Base-by-base conservation (phyloP, 2,888 invertebrate species). In the Drosophila monieri region DNA sequence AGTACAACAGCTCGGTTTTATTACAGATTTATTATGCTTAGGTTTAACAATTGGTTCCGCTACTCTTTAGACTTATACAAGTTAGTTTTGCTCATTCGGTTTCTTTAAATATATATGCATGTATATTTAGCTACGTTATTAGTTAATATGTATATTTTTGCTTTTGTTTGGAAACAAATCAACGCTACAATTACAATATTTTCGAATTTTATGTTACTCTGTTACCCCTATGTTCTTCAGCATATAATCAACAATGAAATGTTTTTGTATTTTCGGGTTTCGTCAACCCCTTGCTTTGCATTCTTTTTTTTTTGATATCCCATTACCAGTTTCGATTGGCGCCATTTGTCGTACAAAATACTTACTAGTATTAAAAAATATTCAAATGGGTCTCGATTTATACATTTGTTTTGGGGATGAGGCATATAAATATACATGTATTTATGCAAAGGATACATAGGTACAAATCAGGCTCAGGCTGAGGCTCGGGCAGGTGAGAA, bases 391-490 rank as follows among this genome's bases (percentile, higher is more conserved):
- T 76, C 72, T 79, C 66, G 81, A 66, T 80, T 84, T 79, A 73
- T 80, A 67, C 55, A 70, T 70, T n/a, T 41, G 39, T 57, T 47
- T 15, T 69, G 58, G n/a, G 14, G 39, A n/a, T 9, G 39, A 14
- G 39, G 18, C 39, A 41, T 41, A 18, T 60, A 41, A 53, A 70
- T 68, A 72, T 39, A 49, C 59, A 70, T 47, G 41, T 65, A 78
- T 81, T 81, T 81, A 85, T 83, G 83, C 87, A 78, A 80, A 84
- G 81, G 86, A 86, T n/a, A n/a, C n/a, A n/a, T 76, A 89, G 89
- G 90, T 90, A 90, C 89, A 88, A 89, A 90, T 86, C 85, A 90
- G 86, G 88, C 86, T 87, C 80, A 81, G 75, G 77, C 85, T 62
- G 76, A 90, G 86, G 88, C 86, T 87, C 80, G 80, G 75, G 77